Percentiles rank a stretch among this genome's conserved stretches.
These are phyloP conservation scores for Percopsis transmontana DNA, from an alignment of 2,113 vertebrate genomes.

Conservation along the genomic window DNA sequence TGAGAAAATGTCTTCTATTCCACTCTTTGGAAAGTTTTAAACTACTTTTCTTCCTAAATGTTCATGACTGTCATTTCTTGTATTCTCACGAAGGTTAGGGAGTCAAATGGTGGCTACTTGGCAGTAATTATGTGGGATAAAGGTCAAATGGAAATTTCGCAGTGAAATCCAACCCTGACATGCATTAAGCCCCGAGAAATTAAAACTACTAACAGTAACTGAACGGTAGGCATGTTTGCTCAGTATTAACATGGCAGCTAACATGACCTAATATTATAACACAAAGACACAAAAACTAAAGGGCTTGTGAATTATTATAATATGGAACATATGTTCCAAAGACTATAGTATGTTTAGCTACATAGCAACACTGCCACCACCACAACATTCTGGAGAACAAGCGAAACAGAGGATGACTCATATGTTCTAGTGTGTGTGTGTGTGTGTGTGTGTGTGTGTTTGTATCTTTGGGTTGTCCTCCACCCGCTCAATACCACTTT, in stretches of 20 bases:
- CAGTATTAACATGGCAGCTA: neutral
- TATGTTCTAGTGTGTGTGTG: slow-evolving; percentile 54
- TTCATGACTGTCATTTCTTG: neutral
- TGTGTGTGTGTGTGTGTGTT: slow-evolving; percentile 26
- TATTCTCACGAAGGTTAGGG: neutral
- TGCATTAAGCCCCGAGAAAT: neutral
- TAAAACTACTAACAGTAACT: rapidly evolving
- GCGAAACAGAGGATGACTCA: slow-evolving; percentile 59
- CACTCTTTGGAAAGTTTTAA: neutral
- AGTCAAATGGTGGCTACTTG: slow-evolving; percentile 2
- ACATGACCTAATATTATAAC: neutral
- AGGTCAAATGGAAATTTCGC: slow-evolving; percentile 35
- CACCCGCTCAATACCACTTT: slow-evolving; percentile 54
- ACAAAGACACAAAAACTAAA: neutral
- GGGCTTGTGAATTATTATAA: slow-evolving; percentile 45
- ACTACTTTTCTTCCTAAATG: neutral
- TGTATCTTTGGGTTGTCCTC: slow-evolving; percentile 55
- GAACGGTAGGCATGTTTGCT: neutral
- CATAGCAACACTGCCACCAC: slow-evolving; percentile 63
- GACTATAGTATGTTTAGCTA: slow-evolving; percentile 55
- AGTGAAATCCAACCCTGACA: slow-evolving; percentile 27
- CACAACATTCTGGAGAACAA: slow-evolving; percentile 20
- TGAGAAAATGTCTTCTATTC: neutral
- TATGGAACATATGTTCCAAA: slow-evolving; percentile 47
- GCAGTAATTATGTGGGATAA: slow-evolving; percentile 26